These are phyloP conservation scores for Premnoplex brunnescens DNA, from an alignment of 2,797 vertebrate species.

Conservation along the genomic window DNA sequence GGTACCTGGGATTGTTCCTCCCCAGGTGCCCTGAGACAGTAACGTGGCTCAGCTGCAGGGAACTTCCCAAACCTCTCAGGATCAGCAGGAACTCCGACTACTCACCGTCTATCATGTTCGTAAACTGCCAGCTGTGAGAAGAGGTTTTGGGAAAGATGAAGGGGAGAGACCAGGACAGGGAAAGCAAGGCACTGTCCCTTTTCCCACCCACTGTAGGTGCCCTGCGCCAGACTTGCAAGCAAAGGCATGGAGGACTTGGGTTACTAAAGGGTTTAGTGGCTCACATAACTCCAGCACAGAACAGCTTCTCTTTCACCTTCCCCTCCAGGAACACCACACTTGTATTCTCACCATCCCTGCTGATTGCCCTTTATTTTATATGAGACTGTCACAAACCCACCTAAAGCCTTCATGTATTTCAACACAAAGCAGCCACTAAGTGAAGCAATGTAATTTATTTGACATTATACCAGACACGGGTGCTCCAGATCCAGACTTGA, in stretches of 20 bases:
- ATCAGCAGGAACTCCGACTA: not conserved
- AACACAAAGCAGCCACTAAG: conserved; percentile 50
- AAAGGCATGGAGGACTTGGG: accelerated
- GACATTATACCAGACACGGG: conserved; percentile 25
- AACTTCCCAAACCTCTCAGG: not conserved
- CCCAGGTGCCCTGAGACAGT: too few species aligned
- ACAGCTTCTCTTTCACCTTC: not conserved
- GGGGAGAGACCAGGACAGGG: not conserved
- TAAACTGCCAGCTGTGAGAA: not conserved
- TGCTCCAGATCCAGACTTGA: conserved; percentile 29
- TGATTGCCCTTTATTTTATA: not conserved
- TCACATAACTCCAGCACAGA: not conserved
- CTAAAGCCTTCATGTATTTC: not conserved
- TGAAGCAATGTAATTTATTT: conserved; percentile 56
- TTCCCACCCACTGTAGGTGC: accelerated
- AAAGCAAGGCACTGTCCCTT: accelerated
- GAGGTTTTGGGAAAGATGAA: not conserved
- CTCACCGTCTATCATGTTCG: accelerated
- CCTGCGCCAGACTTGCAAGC: not conserved
- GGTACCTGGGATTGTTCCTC: not conserved
- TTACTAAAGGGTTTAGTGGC: accelerated
- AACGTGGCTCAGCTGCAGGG: accelerated
- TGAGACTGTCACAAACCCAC: not conserved
- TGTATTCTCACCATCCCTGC: not conserved
- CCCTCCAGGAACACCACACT: too few species aligned